Evolutionary conservation across 2,888 invertebrate species (phyloP).

Genomic region (Acronicta aceris): DNA sequence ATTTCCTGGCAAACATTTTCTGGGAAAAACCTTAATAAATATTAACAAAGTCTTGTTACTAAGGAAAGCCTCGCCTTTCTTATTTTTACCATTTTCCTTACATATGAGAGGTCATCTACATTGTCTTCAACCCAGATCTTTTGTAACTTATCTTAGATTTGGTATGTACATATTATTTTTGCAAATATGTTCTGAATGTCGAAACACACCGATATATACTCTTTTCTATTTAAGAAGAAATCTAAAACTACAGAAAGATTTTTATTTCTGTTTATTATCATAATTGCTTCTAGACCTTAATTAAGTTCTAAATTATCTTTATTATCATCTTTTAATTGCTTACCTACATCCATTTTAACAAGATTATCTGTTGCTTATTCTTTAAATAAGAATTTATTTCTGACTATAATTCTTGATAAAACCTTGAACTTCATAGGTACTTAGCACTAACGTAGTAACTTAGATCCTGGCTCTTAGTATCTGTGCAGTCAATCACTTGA

Average conservation of each 20-base stretch:
- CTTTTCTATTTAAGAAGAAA: conserved; percentile 9
- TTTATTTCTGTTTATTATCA: neutral
- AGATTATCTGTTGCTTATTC: too few relatives aligned
- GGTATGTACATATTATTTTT: conserved; percentile 40
- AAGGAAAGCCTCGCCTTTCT: conserved; percentile 12
- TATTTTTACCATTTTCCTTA: conserved; percentile 28
- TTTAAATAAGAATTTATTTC: too few relatives aligned
- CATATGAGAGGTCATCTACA: conserved; percentile 27
- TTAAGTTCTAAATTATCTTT: neutral
- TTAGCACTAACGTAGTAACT: conserved; percentile 27
- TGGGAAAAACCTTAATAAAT: conserved; percentile 5
- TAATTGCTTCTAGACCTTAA: conserved; percentile 5
- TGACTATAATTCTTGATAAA: neutral
- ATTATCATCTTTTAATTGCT: too few relatives aligned
- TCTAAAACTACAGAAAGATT: conserved; percentile 8
- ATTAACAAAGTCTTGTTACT: conserved; percentile 16
- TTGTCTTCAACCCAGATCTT: conserved; percentile 20
- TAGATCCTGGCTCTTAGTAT: conserved; percentile 53
- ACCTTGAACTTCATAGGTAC: conserved; percentile 37
- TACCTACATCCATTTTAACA: too few relatives aligned
- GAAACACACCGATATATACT: conserved; percentile 5
- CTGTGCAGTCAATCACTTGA: conserved; percentile 59
- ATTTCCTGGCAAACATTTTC: neutral
- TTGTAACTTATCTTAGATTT: conserved; percentile 19
- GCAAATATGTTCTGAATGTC: too few relatives aligned